A percentile compares a stretch with the other conserved stretches of the same genome.
phyloP scores from a whole-genome alignment of 2,113 vertebrate genomes.

The Echinops telfairi region DNA sequence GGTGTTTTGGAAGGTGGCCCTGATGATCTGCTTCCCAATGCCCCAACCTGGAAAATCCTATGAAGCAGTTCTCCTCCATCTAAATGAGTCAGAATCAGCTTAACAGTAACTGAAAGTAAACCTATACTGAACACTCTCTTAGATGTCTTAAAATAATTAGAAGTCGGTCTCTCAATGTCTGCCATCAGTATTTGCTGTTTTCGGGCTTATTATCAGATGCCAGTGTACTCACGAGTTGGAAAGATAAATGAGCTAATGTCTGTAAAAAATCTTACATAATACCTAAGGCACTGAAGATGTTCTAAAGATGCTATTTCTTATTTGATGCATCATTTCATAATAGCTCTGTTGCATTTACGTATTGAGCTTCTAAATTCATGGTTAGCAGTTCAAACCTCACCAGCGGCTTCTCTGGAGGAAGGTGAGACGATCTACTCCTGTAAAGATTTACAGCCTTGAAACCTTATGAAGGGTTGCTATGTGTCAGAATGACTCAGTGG shows the following conservation, averaged over 20 bases:
- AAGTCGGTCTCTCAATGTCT: background rate
- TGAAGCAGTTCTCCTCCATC: background rate
- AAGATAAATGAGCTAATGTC: background rate
- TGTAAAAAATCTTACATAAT: background rate
- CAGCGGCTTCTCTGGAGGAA: too few species aligned
- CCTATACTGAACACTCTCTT: background rate
- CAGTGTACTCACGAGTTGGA: conserved; percentile 8
- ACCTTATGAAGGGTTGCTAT: too few species aligned
- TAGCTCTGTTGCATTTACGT: too few species aligned
- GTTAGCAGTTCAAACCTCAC: too few species aligned
- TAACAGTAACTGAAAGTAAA: too few species aligned
- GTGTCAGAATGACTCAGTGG: too few species aligned
- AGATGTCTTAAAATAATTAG: background rate
- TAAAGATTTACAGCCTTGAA: too few species aligned
- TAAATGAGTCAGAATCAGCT: background rate
- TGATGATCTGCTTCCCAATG: background rate
- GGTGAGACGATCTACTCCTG: too few species aligned
- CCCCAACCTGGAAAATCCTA: background rate
- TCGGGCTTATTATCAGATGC: background rate
- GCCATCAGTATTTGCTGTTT: background rate
- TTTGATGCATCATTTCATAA: too few species aligned
- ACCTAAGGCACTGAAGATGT: background rate
- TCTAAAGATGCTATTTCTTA: background rate
- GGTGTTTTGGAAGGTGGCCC: background rate
- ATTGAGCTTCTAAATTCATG: too few species aligned